phyloP scores from a whole-genome alignment of 2,113 vertebrate species.

The Turdus rufiventris region DNA sequence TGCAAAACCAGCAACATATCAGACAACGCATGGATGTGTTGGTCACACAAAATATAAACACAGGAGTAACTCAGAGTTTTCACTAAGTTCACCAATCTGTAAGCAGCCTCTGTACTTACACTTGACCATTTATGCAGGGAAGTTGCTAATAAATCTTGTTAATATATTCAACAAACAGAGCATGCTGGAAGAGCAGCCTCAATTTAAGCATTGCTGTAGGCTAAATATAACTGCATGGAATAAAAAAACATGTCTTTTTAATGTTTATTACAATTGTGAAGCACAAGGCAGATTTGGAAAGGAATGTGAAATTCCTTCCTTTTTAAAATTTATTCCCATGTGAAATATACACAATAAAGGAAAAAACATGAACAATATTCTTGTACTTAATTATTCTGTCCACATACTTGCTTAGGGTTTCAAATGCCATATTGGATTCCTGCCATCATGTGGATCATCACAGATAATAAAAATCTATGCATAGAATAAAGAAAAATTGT shows the following conservation, averaged over 20 bases:
- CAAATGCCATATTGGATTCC: constrained; percentile 38
- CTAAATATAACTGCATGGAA: not conserved
- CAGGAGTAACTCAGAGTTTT: not conserved
- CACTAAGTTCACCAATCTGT: not conserved
- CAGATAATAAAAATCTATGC: constrained; percentile 21
- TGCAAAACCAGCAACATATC: not conserved
- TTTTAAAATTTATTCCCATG: not conserved
- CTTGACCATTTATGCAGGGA: not conserved
- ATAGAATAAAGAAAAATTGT: not conserved
- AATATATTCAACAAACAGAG: not conserved
- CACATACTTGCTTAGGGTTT: not conserved
- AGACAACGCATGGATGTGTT: not conserved
- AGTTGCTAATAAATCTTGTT: not conserved
- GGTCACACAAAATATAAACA: not conserved
- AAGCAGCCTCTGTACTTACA: not conserved
- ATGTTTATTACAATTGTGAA: not conserved
- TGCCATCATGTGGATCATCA: not conserved
- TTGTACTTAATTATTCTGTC: not conserved
- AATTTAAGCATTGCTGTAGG: not conserved
- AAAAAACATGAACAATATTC: not conserved
- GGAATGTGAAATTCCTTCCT: not conserved
- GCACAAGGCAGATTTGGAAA: not conserved
- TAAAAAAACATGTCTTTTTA: not conserved
- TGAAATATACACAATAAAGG: not conserved
- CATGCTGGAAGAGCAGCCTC: not conserved